Evolutionary conservation across 2,797 vertebrate species (phyloP), one percentile per base, ranked within the genome.

Genomic region (Epinephelus malabaricus): DNA sequence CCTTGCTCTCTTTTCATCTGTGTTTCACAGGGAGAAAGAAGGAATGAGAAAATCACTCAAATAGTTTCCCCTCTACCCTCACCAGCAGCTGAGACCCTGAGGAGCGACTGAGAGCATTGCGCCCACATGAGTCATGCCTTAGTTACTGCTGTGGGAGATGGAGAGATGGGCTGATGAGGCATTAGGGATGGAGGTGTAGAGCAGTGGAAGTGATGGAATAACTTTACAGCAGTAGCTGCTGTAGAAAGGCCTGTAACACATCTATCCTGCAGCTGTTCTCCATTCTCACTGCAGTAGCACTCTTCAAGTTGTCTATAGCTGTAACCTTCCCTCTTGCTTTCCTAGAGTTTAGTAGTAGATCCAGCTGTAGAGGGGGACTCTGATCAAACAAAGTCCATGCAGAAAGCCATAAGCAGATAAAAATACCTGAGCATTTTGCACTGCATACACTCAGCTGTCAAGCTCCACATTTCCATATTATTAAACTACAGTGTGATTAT

Each of bases 101-200:
- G 73, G 81, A 84, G 68, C 30, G 5, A 77, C 85, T 25, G 61
- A 46, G 75, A 76, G 65, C 78, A 82, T 83, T 78, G 84, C 54
- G 50, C 87, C 89, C 90, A 88, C 86, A 91, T 91, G 91, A 88
- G 83, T 92, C 90, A 92, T 81, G 87, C 83, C 83, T 90, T 78
- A 84, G 76, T 89, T 75, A 61, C 86, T 81, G 90, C 88, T 83
- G 75, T 79, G 85, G 79, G 85, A 87, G 83, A 87, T 69, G 77
- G 73, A 82, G 87, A 82, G 87, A 87, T 79, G 72, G 70, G 43
- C 67, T 71, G 80, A 88, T 78, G 90, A 78, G 79, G 64, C 78
- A 71, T 88, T 51, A 58, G 86, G 60, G 84, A 88, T 66, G 75
- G 80, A 89, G 76, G 87, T 90, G 88, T 21, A 74, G 82, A 86